Conservation (phyloP, 2,888 invertebrate species). For the Sialis lutaria region DNA sequence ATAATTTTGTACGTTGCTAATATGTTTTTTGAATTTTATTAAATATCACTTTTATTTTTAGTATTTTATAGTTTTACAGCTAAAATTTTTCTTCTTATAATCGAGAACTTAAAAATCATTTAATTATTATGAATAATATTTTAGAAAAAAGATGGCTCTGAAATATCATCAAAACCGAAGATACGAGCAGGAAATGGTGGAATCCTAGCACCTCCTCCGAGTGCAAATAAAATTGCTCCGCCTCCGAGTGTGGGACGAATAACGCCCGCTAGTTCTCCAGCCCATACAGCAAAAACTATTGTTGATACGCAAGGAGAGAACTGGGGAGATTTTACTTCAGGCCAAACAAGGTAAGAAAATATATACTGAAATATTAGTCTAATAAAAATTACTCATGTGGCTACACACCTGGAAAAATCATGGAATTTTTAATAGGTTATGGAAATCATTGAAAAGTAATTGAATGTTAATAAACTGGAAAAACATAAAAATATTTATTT, state of each 20-base stretch:
- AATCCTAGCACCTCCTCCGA: conserved; percentile 73
- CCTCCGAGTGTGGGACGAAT: conserved; percentile 49
- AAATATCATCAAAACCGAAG: conserved; percentile 43
- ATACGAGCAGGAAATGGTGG: conserved; percentile 34
- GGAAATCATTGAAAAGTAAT: too few relatives aligned
- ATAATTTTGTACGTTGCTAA: too few relatives aligned
- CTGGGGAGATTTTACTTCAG: conserved; percentile 70
- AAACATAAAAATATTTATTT: too few relatives aligned
- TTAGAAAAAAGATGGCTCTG: conserved; percentile 78
- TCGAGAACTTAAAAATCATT: too few relatives aligned
- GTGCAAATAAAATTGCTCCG: conserved; percentile 54
- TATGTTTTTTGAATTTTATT: too few relatives aligned
- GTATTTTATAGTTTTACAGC: not conserved
- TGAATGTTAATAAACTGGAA: too few relatives aligned
- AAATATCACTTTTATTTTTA: too few relatives aligned
- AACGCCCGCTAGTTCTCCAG: conserved; percentile 58
- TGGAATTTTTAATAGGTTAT: too few relatives aligned
- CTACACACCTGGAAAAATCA: too few relatives aligned
- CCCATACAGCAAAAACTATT: conserved; percentile 28
- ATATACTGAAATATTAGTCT: too few relatives aligned
- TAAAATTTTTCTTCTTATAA: not conserved
- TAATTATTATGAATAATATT: conserved; percentile 10
- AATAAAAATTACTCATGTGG: too few relatives aligned
- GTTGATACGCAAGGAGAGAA: conserved; percentile 6
- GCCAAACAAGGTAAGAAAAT: conserved; percentile 22